Base-by-base conservation (phyloP, 1,140 invertebrate species). In the Anastrepha obliqua region DNA sequence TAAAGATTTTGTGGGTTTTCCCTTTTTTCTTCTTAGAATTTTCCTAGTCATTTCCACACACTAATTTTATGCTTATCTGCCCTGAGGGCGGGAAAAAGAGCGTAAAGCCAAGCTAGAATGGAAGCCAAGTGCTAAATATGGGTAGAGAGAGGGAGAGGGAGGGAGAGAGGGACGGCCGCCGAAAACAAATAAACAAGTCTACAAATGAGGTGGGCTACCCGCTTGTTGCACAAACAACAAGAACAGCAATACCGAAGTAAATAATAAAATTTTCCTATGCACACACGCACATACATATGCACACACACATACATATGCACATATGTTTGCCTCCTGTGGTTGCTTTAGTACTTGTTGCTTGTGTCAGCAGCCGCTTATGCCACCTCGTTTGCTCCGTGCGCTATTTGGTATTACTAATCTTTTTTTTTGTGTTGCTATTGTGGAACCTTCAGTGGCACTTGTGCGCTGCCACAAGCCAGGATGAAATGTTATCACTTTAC, bases 401-500 rank as follows among this genome's bases (percentile, higher is more conserved):
- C 81, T 85, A 17, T 29, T 29, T 29, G 29, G 29, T 29, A 29
- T 29, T 29, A 29, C 29, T 29, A 29, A 29, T 29, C 29, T 29
- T 86, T 65, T n/a, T 65, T 44, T 29, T 60, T 51, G 58, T 67
- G 39, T 20, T 44, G 42, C 42, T n/a, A 13, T 87, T 65, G 88
- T 87, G 87, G 74, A 74, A 89, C 70, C 47, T 81, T 81, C 74
- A 81, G 74, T 81, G 74, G 47, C 74, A 81, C 74, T 81, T 42
- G n/a, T 81, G 17, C 20, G 17, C 74, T 51, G 47, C 74, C 87
- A 65, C 55, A 89, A 89, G 89, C 89, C 74, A 87, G 89, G 89
- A 90, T 90, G 88, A 90, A 90, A 90, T 90, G 89, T 90, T 90
- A 90, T 90, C 90, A 90, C 89, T 90, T 90, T 89, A 89, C 88